Base-by-base conservation (phyloP, 2,113 vertebrate species). In the Embiotoca jacksoni region DNA sequence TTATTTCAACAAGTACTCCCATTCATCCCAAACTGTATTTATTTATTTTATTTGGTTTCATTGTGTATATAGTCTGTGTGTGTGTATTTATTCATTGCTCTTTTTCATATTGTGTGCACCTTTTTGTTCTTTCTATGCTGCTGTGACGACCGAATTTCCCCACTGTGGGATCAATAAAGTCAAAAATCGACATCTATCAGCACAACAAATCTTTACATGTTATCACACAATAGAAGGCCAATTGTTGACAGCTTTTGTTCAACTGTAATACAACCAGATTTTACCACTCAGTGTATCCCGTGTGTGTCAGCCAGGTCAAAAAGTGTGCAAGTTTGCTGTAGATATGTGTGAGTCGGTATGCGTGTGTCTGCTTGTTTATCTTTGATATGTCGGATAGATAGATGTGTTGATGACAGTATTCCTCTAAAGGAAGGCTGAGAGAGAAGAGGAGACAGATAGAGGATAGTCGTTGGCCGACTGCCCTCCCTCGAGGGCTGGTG, bases 341-440 rank as follows among this genome's bases (percentile, higher is more conserved):
- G 59, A 47, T 77, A 7, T 70, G 5, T 13, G 7, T 69, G 39
- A 73, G 35, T 23, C 5, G 1, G 23, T 32, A 2, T 64, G 71
- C 31, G 32, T 78, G 37, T 46, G 7, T 78, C 13, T 83, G 15
- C 58, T 41, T 83, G 74, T 89, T 80, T 81, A 36, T 81, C 62
- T 30, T 57, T 75, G 78, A 71, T 83, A 75, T 41, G 81, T 72
- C 11, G 53, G 85, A 70, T 87, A 75, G 81, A 74, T 91, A 55
- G 79, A 90, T 80, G 87, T 91, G 91, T 91, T 88, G 80, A 88
- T 91, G 88, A 91, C 84, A 78, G 82, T 88, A 78, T 91, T 90
- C 49, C 74, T 89, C 56, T 32, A 74, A 77, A 80, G 81, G 81
- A 85, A 72, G 50, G 64, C 39, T 84, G 81, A 88, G 80, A 80